Base-by-base conservation (phyloP, 2,888 invertebrate genomes). In the Cheilosia impressa region DNA sequence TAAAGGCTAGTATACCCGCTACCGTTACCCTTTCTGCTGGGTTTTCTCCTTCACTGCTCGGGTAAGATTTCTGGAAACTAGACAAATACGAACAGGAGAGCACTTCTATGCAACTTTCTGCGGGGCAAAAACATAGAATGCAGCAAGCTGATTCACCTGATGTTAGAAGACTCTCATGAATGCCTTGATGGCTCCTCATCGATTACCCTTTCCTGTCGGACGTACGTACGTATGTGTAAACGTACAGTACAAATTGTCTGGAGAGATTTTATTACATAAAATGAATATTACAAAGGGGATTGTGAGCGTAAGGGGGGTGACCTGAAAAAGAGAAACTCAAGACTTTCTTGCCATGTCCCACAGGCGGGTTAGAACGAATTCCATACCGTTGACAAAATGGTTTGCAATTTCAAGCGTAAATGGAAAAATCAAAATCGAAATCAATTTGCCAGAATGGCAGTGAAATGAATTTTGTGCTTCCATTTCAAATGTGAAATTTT, bases 401-500 rank as follows among this genome's bases (percentile, higher is more conserved):
- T 50, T 81, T 22, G 50, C 81, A 81, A 85, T 81, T 77, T 76
- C 66, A 58, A 68, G 60, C 72, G 62, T 72, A 85, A 85, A 85
- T 85, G 85, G 81, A 81, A 81, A 52, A 85, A 85, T 85, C 85
- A 81, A 85, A 81, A 85, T 85, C 81, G 85, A 81, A 72, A 76
- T 85, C 85, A 85, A 85, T 85, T 81, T 85, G 55, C 66, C 45
- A 38, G 45, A 66, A 85, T 76, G 62, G 71, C 62, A 68, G 75
- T 68, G 81, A 76, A 85, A 85, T 81, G 77, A 66, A 81, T 81
- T 38, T 77, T 72, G 24, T 72, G 62, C 52, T 81, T 43, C 63
- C 68, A 77, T 85, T 76, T 81, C 76, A 22, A 75, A 81, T 68
- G 75, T 69, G 69, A 80, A 76, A 63, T 80, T 65, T 68, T 10